phyloP scores from a whole-genome alignment of 2,797 vertebrate genomes.

The Peromyscus aztecus region DNA sequence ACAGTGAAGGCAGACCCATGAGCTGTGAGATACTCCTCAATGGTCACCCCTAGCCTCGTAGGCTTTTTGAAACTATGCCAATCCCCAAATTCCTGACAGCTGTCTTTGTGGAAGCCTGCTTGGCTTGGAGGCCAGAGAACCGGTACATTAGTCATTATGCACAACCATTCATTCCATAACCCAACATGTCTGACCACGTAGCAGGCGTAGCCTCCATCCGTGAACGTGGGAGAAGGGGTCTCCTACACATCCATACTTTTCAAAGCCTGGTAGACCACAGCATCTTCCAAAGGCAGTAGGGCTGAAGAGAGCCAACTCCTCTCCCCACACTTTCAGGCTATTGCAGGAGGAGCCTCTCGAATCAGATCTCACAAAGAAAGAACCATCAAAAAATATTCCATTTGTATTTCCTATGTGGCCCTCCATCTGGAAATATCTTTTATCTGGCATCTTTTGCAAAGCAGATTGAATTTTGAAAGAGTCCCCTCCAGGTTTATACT shows the following conservation, averaged over 20 bases:
- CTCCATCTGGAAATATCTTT: conserved; percentile 82
- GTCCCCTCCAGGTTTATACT: conserved; percentile 68
- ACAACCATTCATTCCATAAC: neutral
- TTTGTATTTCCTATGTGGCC: conserved; percentile 79
- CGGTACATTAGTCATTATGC: neutral
- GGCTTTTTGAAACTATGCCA: neutral
- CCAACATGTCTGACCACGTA: neutral
- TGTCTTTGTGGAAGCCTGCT: neutral
- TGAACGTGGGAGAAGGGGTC: neutral
- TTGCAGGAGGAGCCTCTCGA: conserved; percentile 31
- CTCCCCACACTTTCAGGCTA: neutral
- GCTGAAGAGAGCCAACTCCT: neutral
- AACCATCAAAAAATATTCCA: conserved; percentile 66
- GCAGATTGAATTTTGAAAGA: conserved; percentile 64
- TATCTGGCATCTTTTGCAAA: conserved; percentile 74
- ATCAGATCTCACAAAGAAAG: conserved; percentile 63
- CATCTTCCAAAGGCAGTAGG: neutral
- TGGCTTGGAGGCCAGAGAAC: neutral
- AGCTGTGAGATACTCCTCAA: neutral
- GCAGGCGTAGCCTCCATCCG: too few relatives aligned
- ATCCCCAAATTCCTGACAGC: neutral
- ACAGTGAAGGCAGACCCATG: neutral
- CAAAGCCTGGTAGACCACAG: neutral
- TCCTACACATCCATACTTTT: neutral
- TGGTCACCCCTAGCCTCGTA: neutral